A percentile compares a stretch with the other conserved stretches of the same genome.
These are phyloP conservation scores for Drosophila kanekoi DNA, from an alignment of 2,888 invertebrate genomes.

Conservation along the genomic window DNA sequence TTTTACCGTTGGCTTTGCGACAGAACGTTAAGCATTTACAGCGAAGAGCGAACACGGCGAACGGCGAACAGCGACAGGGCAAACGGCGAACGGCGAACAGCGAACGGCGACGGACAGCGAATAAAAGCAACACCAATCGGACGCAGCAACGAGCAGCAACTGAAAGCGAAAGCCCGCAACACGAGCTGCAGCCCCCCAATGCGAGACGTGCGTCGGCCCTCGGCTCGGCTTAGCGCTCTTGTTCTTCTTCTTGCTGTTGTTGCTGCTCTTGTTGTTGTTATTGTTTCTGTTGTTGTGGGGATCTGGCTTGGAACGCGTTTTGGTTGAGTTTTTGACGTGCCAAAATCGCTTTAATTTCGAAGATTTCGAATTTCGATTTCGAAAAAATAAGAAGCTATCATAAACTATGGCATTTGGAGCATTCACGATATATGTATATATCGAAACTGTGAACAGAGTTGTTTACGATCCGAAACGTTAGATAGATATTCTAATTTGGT, in stretches of 20 bases:
- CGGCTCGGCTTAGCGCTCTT: conserved; percentile 44
- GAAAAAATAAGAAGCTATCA: conserved; percentile 35
- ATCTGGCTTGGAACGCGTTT: conserved; percentile 71
- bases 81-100: conserved; percentile 45
- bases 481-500: conserved; percentile 77
- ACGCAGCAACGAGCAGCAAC: conserved; percentile 82
- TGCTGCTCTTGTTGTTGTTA: neutral
- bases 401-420: conserved; percentile 11
- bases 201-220: conserved; percentile 45
- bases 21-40: conserved; percentile 15
- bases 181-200: conserved; percentile 61
- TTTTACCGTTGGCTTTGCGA: conserved; percentile 52
- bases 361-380: conserved; percentile 32
- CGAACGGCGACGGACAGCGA: conserved; percentile 33
- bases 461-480: conserved; percentile 8
- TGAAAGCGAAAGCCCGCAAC: conserved; percentile 81
- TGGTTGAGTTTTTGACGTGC: conserved; percentile 57
- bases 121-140: conserved; percentile 75
- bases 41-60: conserved; percentile 33
- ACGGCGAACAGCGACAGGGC: conserved; percentile 27
- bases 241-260: conserved; percentile 1
- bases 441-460: conserved; percentile 22
- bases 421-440: neutral
- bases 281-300: conserved; percentile 20
- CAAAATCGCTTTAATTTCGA: conserved; percentile 70